These are phyloP conservation scores for Bombus haemorrhoidalis DNA, from an alignment of 1,140 invertebrate species.

Conservation along the genomic window DNA sequence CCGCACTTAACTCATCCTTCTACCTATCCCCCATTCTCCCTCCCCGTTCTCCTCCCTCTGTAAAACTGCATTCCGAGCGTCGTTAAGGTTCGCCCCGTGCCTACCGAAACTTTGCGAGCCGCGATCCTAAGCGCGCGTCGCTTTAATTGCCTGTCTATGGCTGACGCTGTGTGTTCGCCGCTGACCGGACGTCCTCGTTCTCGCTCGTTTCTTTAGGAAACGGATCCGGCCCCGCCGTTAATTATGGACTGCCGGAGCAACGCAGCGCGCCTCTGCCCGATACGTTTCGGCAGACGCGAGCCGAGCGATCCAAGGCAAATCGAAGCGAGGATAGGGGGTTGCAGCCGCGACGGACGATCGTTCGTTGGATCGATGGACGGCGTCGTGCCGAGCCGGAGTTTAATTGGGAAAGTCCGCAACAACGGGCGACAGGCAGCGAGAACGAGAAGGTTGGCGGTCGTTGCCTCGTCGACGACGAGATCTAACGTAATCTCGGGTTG, in stretches of 20 bases:
- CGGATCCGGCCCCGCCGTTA: constrained; percentile 32
- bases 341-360: background rate
- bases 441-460: background rate
- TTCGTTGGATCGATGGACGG: background rate
- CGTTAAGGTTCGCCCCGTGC: constrained; percentile 58
- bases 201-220: constrained; percentile 55
- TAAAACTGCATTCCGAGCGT: constrained; percentile 76
- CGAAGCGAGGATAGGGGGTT: background rate
- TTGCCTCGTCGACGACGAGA: constrained; percentile 17
- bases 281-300: background rate
- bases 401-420: constrained; percentile 29
- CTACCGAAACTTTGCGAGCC: constrained; percentile 60
- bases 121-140: constrained; percentile 57
- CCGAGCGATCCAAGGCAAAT: background rate
- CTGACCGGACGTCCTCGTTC: constrained; percentile 40
- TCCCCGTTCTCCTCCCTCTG: constrained; percentile 58
- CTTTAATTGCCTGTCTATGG: constrained; percentile 68
- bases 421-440: background rate
- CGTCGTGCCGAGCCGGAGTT: background rate
- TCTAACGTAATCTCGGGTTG: constrained; percentile 58
- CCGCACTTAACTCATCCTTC: constrained; percentile 33
- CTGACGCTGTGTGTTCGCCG: constrained; percentile 27
- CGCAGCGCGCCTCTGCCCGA: no score
- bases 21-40: constrained; percentile 56
- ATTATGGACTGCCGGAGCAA: constrained; percentile 23